Evolutionary conservation across 2,797 vertebrate genomes (phyloP), one percentile per base, ranked within the genome.

Genomic region (Microctenopoma stevenorrisi): DNA sequence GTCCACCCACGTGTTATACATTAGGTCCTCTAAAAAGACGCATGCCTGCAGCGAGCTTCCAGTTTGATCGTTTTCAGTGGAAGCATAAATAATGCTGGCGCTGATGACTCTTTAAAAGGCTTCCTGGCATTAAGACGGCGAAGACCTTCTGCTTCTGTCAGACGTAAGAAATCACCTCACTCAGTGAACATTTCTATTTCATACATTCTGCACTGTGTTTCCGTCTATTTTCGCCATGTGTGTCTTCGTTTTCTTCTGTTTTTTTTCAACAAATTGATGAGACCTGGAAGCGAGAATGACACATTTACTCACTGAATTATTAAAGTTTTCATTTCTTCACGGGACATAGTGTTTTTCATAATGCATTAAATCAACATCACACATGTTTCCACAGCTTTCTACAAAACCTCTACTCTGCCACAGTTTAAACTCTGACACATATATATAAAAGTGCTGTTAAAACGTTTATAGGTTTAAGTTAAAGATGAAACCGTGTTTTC

Each of bases 101-200:
- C 25, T 33, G 25, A 70, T 61, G 7, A 1, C 22, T 44, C 37
- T 44, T 51, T 44, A 26, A 71, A 54, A 43, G n/a, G 47, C 47
- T 26, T 50, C 30, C 46, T 64, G 47, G 46, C 46, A 13, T 60
- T 4, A 22, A 10, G 0, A 14, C 5, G 33, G 37, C 14, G 30
- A 4, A 22, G 57, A 47, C 50, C 10, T 38, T 68, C 26, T 9
- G 28, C 57, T 51, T 68, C 47, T 69, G 57, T 55, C 68, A 70
- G 57, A 43, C 8, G 0, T 7, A 9, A 47, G 16, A 35, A 1
- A 50, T 49, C 15, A 18, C 28, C 1, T 35, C 46, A 51, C 13
- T 15, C 25, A 11, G 33, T 28, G 7, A 42, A 8, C 54, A 25
- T 15, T 43, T 58, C 38, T 40, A 13, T 11, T 15, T 15, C 40